phyloP scores from a whole-genome alignment of 2,888 invertebrate species.

The Drepana falcataria region DNA sequence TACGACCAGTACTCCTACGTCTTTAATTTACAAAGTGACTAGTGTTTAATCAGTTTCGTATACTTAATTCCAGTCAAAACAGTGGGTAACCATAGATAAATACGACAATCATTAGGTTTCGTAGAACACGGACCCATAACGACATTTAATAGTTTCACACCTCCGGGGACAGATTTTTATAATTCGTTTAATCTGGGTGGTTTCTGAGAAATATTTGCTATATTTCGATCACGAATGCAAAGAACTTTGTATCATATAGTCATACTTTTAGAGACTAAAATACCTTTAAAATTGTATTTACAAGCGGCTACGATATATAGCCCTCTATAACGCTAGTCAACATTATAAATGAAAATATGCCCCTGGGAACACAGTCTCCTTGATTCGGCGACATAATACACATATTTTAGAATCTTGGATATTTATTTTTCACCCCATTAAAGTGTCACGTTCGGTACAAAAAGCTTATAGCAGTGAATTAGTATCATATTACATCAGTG shows the following conservation, averaged over 20 bases:
- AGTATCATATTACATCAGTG: background rate
- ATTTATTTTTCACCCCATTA: constrained; percentile 37
- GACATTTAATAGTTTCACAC: constrained; percentile 50
- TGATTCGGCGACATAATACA: constrained; percentile 40
- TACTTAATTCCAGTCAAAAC: no score
- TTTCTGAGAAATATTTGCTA: constrained; percentile 47
- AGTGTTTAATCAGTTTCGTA: no score
- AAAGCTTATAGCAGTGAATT: background rate
- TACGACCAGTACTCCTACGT: no score
- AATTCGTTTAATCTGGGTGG: constrained; percentile 37
- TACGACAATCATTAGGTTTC: constrained; percentile 14
- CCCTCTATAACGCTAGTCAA: constrained; percentile 31
- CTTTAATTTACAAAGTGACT: no score
- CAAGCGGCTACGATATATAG: constrained; percentile 46
- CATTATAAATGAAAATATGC: constrained; percentile 53
- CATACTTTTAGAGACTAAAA: constrained; percentile 11
- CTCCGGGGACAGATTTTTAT: constrained; percentile 51
- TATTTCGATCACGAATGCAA: constrained; percentile 24
- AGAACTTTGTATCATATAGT: constrained; percentile 8
- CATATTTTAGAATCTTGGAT: constrained; percentile 41
- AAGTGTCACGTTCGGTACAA: constrained; percentile 33
- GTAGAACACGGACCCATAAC: constrained; percentile 25
- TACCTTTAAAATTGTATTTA: constrained; percentile 11
- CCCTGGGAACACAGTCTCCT: constrained; percentile 59
- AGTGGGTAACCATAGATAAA: background rate